Conservation (phyloP, 2,113 vertebrate genomes). For the Phoxinus phoxinus region DNA sequence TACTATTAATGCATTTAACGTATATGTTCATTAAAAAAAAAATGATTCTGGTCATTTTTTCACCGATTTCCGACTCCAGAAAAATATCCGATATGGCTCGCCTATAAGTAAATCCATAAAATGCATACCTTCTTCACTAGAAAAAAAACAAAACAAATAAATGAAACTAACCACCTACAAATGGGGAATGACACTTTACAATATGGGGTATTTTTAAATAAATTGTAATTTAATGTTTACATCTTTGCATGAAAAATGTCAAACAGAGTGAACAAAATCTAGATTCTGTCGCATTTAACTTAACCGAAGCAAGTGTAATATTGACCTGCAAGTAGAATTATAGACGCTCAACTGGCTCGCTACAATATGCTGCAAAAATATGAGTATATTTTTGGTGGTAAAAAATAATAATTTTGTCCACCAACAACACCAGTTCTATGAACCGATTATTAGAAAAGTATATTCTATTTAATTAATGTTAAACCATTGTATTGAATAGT, state of each 20-base stretch:
- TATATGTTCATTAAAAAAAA: not conserved
- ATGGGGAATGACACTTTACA: not conserved
- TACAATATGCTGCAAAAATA: not conserved
- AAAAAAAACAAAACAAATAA: not conserved
- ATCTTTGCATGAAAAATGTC: not conserved
- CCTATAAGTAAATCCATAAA: not conserved
- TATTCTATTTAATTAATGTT: conserved; percentile 8
- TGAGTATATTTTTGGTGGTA: not conserved
- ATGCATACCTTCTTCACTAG: not conserved
- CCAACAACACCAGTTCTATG: not conserved
- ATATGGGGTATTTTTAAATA: not conserved
- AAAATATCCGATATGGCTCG: not conserved
- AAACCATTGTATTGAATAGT: not conserved
- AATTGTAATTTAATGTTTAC: no score
- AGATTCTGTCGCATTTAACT: not conserved
- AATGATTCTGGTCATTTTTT: not conserved
- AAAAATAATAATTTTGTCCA: not conserved
- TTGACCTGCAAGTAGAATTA: not conserved
- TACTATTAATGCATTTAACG: not conserved
- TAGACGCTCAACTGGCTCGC: not conserved
- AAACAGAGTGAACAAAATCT: not conserved
- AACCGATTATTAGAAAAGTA: not conserved
- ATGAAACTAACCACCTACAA: not conserved
- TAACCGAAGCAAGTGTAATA: not conserved
- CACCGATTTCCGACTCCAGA: not conserved